Evolutionary conservation across 1,140 invertebrate species (phyloP).

Genomic region (Dendrolimus kikuchii): DNA sequence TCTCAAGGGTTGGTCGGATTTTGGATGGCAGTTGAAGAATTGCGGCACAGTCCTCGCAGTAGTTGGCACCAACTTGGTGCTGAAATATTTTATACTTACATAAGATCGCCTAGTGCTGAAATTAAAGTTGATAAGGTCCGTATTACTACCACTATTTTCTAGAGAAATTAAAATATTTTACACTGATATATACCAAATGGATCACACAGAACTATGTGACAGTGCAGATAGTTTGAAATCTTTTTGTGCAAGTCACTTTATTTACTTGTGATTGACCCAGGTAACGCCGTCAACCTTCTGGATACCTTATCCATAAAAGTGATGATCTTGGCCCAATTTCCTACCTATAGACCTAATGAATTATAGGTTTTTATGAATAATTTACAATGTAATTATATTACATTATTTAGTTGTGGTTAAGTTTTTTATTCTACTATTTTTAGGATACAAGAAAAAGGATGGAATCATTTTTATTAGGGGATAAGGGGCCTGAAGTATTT

Average conservation of each 20-base stretch:
- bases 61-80: slow-evolving; percentile 90
- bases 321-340: too few species aligned
- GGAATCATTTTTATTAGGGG: slow-evolving; percentile 89
- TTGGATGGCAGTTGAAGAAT: slow-evolving; percentile 90
- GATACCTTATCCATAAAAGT: too few species aligned
- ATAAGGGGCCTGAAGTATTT: slow-evolving; percentile 91
- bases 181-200: too few species aligned
- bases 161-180: too few species aligned
- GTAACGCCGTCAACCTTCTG: too few species aligned
- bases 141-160: background rate
- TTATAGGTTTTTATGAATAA: too few species aligned
- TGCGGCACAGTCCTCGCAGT: slow-evolving; percentile 80
- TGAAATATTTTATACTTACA: slow-evolving; percentile 92
- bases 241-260: too few species aligned
- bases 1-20: slow-evolving; percentile 87
- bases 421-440: slow-evolving; percentile 11
- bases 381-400: too few species aligned
- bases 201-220: too few species aligned
- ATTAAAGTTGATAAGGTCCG: slow-evolving; percentile 83
- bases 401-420: background rate
- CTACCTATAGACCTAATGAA: too few species aligned
- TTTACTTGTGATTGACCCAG: too few species aligned
- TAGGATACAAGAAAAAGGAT: slow-evolving; percentile 82
- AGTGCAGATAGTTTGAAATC: too few species aligned
- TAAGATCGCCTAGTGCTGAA: slow-evolving; percentile 83